Evolutionary conservation across 2,113 vertebrate species (phyloP).

Genomic region (Electrona antarctica): DNA sequence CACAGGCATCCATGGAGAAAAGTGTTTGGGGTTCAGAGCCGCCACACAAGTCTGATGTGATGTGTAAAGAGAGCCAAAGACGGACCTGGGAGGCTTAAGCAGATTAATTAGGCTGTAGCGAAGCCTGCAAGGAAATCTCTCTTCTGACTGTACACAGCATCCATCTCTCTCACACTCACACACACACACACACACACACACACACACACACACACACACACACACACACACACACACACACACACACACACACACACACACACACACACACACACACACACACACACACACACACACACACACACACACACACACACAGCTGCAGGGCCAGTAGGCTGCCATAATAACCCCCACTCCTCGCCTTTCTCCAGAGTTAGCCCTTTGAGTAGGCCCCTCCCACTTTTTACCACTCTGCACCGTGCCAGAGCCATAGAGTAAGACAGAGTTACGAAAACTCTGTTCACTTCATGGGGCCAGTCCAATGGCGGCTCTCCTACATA

Average conservation of each 20-base stretch:
- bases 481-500: no score
- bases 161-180: neutral
- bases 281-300: neutral
- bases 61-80: slow-evolving; percentile 67
- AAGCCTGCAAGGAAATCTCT: slow-evolving; percentile 70
- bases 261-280: slow-evolving; percentile 9
- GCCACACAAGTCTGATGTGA: slow-evolving; percentile 65
- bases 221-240: slow-evolving; percentile 44
- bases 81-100: slow-evolving; percentile 72
- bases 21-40: slow-evolving; percentile 66
- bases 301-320: slow-evolving; percentile 12
- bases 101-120: slow-evolving; percentile 78
- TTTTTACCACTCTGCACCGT: slow-evolving; percentile 7
- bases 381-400: slow-evolving; percentile 55
- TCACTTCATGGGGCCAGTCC: no score
- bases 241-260: neutral
- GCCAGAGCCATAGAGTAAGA: neutral
- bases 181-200: slow-evolving; percentile 11
- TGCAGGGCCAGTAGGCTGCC: slow-evolving; percentile 67
- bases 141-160: slow-evolving; percentile 59
- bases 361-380: slow-evolving; percentile 43
- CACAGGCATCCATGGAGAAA: slow-evolving; percentile 71
- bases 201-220: slow-evolving; percentile 30
- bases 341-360: slow-evolving; percentile 60
- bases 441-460: no score